These are phyloP conservation scores for Platypus cylindrus DNA, from an alignment of 2,888 invertebrate genomes.

Conservation along the genomic window DNA sequence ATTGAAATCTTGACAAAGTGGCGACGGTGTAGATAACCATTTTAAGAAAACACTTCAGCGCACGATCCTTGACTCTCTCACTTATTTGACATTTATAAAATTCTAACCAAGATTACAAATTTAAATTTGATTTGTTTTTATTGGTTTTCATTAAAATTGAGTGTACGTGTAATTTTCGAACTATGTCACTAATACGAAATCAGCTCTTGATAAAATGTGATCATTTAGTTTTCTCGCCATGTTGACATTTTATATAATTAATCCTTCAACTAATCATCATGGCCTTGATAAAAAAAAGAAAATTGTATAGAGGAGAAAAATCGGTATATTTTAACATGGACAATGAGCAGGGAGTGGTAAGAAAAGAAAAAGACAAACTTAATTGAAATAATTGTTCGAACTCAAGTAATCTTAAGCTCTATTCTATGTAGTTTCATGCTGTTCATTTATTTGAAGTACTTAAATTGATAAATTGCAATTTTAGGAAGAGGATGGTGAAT, in stretches of 20 bases:
- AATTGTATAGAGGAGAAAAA: constrained; percentile 2
- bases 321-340: constrained; percentile 14
- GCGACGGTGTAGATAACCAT: no score
- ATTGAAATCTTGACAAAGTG: no score
- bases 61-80: no score
- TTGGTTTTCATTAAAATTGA: no score
- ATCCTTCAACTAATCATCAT: constrained; percentile 4
- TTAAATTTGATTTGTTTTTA: no score
- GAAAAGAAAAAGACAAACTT: no score
- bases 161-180: constrained; percentile 5
- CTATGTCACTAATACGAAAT: neutral
- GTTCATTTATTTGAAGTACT: neutral
- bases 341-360: constrained; percentile 16
- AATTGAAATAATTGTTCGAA: no score
- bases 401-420: no score
- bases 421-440: no score
- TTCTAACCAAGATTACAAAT: no score
- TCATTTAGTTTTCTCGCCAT: constrained; percentile 2
- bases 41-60: no score
- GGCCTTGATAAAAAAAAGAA: constrained; percentile 8
- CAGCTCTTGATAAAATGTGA: neutral
- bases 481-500: constrained; percentile 19
- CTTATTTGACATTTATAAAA: no score
- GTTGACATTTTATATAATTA: constrained; percentile 1
- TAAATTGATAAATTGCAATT: constrained; percentile 6